Conservation (phyloP, 2,113 vertebrate species). For the Takifugu bimaculatus region DNA sequence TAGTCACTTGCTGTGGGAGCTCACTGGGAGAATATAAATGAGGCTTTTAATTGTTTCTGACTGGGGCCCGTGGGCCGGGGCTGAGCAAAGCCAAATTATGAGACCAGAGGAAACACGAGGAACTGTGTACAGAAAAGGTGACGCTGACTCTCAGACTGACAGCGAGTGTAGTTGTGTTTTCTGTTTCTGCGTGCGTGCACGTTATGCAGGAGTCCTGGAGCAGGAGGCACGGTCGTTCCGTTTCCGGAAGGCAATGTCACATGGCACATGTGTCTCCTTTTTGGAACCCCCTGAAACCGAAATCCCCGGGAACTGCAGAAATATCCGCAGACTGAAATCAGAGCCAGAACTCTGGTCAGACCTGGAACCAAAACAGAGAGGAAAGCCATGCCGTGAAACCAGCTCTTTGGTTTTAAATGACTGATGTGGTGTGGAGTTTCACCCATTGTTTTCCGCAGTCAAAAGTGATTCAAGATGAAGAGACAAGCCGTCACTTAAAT, state of each 20-base stretch:
- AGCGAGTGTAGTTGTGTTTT: constrained; percentile 35
- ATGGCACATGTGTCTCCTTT: constrained; percentile 66
- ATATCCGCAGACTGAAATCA: constrained; percentile 73
- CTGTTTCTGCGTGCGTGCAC: constrained; percentile 11
- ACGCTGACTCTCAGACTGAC: constrained; percentile 65
- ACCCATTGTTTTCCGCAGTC: constrained; percentile 65
- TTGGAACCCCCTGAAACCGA: constrained; percentile 35
- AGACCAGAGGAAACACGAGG: constrained; percentile 80
- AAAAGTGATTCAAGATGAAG: constrained; percentile 55
- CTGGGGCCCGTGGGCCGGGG: constrained; percentile 81
- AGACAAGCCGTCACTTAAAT: constrained; percentile 45
- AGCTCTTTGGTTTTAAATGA: constrained; percentile 56
- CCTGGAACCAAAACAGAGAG: constrained; percentile 66
- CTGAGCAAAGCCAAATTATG: constrained; percentile 84
- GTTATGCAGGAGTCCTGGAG: constrained; percentile 11
- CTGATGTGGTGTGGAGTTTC: constrained; percentile 57
- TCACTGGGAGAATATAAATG: constrained; percentile 83
- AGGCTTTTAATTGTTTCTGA: constrained; percentile 91
- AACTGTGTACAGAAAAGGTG: constrained; percentile 72
- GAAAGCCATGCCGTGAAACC: constrained; percentile 40
- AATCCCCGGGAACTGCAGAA: constrained; percentile 55
- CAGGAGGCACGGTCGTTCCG: constrained; percentile 19
- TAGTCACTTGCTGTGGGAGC: constrained; percentile 81
- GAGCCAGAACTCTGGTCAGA: constrained; percentile 65
- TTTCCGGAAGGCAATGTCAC: constrained; percentile 61